Base-by-base conservation (phyloP, 1,140 invertebrate species). In the Globodera rostochiensis region DNA sequence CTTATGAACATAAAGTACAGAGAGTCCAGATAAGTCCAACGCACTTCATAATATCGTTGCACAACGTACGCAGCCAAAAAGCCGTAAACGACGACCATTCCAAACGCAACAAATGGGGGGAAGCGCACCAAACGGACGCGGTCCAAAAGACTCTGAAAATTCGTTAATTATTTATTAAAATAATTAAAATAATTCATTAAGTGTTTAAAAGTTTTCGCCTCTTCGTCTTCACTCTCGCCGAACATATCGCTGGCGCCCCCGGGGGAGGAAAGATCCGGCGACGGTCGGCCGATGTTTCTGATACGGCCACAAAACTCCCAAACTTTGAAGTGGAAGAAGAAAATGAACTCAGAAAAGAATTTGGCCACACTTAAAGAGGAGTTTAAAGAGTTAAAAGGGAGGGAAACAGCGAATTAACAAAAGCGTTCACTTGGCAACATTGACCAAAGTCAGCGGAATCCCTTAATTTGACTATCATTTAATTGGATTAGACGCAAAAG, bases 1-100 rank as follows among this genome's bases (percentile, higher is more conserved):
- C 80, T 82, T 49, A 89, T 89, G 77, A 89, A 89, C 46, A 87
- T 89, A 36, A 89, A 89, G 75, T 89, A 89, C 19, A 90, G 71
- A 2, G 86, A 76, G 69, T 89, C 88, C 5, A 86, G 74, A 81
- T 89, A 89, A n/a, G 83, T 83, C 88, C 88, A 89, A 53, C 84
- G 75, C 50, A 87, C 81, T 50, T 89, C 84, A 25, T 76, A 77
- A 57, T 50, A 64, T 45, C 67, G 75, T 47, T 88, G 77, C 77
- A 89, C 84, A 15, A 88, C 70, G 36, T 46, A 88, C 13, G 88
- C 88, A n/a, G 80, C 88, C 49, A 89, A 74, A 25, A 89, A 83
- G 7, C 88, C 88, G 75, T 89, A 89, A 60, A 86, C 69, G 64
- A 89, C 83, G 13, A 87, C 88, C 73, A 89, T 84, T 57, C 87